Conservation (phyloP, 2,888 invertebrate species). For the Diabrotica balteata region DNA sequence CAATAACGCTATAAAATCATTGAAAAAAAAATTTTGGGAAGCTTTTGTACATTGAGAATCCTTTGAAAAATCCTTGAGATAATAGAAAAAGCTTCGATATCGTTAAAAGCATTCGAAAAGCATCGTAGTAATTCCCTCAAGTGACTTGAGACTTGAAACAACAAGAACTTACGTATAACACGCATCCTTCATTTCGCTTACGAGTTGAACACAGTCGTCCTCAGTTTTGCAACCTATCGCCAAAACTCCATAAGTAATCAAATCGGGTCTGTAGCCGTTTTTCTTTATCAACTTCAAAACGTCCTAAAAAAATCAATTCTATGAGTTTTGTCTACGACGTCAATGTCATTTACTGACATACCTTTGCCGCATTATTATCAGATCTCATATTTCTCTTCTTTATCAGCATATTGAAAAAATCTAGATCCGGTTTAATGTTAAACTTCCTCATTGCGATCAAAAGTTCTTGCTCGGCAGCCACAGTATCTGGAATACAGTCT, state of each 20-base stretch:
- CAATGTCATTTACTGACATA: conserved; percentile 4
- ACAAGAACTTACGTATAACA: conserved; percentile 65
- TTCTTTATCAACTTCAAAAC: conserved; percentile 67
- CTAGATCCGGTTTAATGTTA: conserved; percentile 74
- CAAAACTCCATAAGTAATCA: conserved; percentile 86
- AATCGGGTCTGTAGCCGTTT: conserved; percentile 68
- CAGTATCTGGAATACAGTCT: conserved; percentile 71
- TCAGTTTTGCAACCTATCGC: conserved; percentile 77
- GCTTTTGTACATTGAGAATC: too few species aligned
- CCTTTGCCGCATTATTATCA: conserved; percentile 73
- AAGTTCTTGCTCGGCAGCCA: conserved; percentile 73
- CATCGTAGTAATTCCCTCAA: too few species aligned
- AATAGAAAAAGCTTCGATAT: too few species aligned
- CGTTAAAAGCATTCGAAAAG: too few species aligned
- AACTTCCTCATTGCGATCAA: conserved; percentile 67
- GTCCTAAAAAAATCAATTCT: conserved; percentile 58
- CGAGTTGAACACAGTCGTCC: conserved; percentile 69
- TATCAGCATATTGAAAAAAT: conserved; percentile 87
- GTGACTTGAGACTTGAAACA: too few species aligned
- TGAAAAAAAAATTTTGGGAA: too few species aligned
- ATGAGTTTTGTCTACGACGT: neutral
- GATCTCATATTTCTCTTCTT: conserved; percentile 76
- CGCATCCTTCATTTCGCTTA: conserved; percentile 74
- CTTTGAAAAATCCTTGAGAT: too few species aligned
- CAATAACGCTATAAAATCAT: too few species aligned